These are phyloP conservation scores for Athalia circularis DNA, from an alignment of 2,888 invertebrate species.

Conservation along the genomic window DNA sequence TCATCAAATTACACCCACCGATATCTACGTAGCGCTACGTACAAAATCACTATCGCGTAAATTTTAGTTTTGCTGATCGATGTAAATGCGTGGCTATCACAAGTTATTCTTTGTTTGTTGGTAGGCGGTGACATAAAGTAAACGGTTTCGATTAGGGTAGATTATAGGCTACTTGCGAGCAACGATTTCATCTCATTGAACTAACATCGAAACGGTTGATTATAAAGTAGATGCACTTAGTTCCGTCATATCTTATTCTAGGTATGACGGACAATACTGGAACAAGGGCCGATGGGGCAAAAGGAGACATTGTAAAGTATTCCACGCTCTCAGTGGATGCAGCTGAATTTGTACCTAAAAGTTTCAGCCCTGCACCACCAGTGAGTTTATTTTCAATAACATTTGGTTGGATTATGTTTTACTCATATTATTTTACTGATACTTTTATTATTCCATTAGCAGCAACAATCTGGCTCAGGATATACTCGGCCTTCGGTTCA, in stretches of 20 bases:
- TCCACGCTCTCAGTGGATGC: slow-evolving; percentile 65
- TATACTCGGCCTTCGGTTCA: slow-evolving; percentile 61
- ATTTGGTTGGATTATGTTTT: not conserved
- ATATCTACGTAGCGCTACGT: not conserved
- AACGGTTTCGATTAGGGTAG: no score
- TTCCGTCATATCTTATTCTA: not conserved
- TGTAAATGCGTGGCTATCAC: no score
- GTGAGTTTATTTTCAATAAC: not conserved
- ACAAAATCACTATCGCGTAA: not conserved
- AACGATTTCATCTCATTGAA: slow-evolving; percentile 44
- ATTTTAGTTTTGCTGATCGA: not conserved
- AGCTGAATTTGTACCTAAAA: slow-evolving; percentile 67
- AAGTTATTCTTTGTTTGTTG: no score
- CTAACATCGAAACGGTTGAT: slow-evolving; percentile 27
- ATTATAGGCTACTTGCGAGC: not conserved
- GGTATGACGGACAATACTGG: slow-evolving; percentile 38
- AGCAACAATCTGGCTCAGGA: slow-evolving; percentile 37
- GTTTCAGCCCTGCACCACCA: slow-evolving; percentile 44
- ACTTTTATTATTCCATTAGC: not conserved
- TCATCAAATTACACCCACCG: not conserved
- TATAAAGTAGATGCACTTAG: not conserved
- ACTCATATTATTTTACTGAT: not conserved
- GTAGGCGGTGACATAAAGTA: no score
- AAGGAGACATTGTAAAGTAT: slow-evolving; percentile 59
- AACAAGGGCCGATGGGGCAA: slow-evolving; percentile 36